Conservation (phyloP, 2,113 vertebrate species). For the Anser brachyrhynchus region DNA sequence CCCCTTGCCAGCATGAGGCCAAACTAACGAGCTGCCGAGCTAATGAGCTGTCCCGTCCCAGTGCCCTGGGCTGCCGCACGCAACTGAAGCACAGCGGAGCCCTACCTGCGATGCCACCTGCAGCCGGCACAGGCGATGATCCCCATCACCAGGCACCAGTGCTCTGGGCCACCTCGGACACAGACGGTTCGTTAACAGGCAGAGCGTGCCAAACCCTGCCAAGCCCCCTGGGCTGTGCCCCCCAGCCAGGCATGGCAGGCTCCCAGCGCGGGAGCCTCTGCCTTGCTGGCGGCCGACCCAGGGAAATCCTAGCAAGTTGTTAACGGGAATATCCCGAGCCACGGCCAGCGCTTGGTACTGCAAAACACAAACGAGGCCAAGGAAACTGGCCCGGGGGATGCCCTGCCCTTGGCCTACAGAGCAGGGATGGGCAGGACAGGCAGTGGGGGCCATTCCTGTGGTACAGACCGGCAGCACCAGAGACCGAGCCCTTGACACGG, state of each 20-base stretch:
- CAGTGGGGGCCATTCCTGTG: rapidly evolving
- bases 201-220: not conserved
- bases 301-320: not conserved
- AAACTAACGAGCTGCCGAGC: not conserved
- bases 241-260: too few species aligned
- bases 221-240: not conserved
- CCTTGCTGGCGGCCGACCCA: rapidly evolving
- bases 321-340: not conserved
- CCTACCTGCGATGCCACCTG: not conserved
- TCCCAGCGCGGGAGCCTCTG: not conserved
- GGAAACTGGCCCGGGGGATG: not conserved
- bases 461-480: rapidly evolving
- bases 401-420: not conserved
- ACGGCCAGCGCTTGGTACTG: rapidly evolving
- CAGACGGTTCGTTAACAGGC: not conserved
- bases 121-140: not conserved
- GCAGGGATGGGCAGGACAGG: not conserved
- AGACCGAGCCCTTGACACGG: rapidly evolving
- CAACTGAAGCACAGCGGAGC: not conserved
- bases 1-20: not conserved
- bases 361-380: not conserved
- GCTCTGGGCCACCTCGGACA: not conserved
- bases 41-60: rapidly evolving
- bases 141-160: not conserved
- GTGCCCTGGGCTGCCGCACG: not conserved